A percentile compares a stretch with the other conserved stretches of the same genome.
phyloP scores from a whole-genome alignment of 2,113 vertebrate genomes.

The Paralichthys olivaceus region DNA sequence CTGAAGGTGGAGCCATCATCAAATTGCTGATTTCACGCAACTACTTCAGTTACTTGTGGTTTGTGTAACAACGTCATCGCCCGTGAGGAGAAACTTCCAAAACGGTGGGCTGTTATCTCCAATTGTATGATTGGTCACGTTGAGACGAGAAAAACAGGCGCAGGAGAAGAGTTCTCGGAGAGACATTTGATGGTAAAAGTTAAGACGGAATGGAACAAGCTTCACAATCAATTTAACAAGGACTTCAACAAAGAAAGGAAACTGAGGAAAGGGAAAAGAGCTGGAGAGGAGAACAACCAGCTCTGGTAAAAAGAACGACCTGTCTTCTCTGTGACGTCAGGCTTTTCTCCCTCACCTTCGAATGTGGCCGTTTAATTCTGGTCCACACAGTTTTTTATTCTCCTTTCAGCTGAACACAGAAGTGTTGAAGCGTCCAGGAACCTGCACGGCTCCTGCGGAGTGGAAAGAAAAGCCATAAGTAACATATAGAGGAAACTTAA shows the following conservation, averaged over 20 bases:
- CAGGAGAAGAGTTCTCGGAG: background rate
- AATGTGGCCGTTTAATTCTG: too few relatives aligned
- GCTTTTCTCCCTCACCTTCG: too few relatives aligned
- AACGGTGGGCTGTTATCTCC: background rate
- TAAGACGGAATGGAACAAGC: background rate
- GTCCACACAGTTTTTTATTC: too few relatives aligned
- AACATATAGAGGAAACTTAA: background rate
- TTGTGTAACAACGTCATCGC: background rate
- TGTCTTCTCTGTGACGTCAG: too few relatives aligned
- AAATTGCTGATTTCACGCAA: background rate
- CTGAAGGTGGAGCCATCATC: background rate
- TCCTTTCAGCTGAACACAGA: too few relatives aligned
- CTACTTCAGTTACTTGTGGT: background rate
- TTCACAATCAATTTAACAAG: background rate
- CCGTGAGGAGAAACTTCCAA: background rate
- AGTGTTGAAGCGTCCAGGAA: background rate
- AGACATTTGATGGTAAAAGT: background rate
- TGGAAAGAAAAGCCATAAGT: background rate
- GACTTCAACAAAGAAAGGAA: background rate
- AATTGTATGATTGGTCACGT: slow-evolving; percentile 13
- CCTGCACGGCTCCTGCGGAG: background rate
- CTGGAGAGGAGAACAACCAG: too few relatives aligned
- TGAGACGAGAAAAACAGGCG: background rate
- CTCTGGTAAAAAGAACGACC: too few relatives aligned
- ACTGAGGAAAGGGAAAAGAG: too few relatives aligned